A percentile compares a stretch with the other conserved stretches of the same genome.
Conservation (phyloP, 2,797 vertebrate species). For the Aldrovandia affinis region DNA sequence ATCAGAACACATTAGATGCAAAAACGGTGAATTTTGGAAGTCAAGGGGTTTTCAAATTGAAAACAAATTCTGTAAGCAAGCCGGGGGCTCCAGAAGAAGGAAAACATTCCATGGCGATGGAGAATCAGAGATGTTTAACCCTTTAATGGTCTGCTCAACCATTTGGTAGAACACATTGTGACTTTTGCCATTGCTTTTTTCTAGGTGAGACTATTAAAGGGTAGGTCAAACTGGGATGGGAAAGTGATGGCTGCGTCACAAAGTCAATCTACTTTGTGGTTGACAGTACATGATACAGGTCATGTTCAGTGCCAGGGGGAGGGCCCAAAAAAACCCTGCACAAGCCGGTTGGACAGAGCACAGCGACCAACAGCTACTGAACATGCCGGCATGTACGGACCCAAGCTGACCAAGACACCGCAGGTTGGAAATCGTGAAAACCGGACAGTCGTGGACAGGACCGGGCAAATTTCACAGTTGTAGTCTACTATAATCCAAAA, state of each 20-base stretch:
- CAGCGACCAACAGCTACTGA: background rate
- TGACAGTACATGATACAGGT: background rate
- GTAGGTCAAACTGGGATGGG: too few species aligned
- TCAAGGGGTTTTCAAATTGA: background rate
- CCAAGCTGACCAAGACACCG: background rate
- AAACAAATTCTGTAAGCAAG: background rate
- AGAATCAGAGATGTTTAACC: background rate
- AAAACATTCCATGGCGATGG: background rate
- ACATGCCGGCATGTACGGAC: background rate
- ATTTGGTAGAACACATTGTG: too few species aligned
- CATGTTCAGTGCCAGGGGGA: background rate
- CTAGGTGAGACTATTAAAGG: too few species aligned
- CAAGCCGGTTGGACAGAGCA: background rate
- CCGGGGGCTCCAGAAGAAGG: background rate
- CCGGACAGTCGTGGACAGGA: background rate
- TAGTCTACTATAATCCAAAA: too few species aligned
- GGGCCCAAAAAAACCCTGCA: too few species aligned
- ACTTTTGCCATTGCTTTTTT: too few species aligned
- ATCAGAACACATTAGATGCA: background rate
- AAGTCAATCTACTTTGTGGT: too few species aligned
- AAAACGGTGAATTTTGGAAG: background rate
- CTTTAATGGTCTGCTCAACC: too few species aligned
- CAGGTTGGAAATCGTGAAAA: background rate
- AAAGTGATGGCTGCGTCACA: too few species aligned
- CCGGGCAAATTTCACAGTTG: background rate